Percentiles rank a stretch among this genome's conserved stretches.
These are phyloP conservation scores for Pentalonia nigronervosa DNA, from an alignment of 1,140 invertebrate genomes.

Conservation along the genomic window DNA sequence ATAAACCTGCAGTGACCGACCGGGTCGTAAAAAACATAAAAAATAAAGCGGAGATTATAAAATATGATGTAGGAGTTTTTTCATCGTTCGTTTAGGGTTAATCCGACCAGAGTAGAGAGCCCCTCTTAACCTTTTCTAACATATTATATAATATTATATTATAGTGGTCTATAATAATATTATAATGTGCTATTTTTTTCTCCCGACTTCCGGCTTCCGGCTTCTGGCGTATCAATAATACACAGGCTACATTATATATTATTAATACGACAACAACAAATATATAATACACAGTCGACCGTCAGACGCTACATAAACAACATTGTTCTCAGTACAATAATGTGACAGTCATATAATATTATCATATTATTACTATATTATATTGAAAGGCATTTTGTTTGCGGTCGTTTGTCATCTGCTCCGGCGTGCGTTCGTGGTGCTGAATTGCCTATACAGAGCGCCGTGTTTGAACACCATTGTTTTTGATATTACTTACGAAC, in stretches of 20 bases:
- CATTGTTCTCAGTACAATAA: neutral
- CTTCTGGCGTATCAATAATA: neutral
- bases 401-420: neutral
- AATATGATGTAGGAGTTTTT: slow-evolving; percentile 17
- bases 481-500: neutral
- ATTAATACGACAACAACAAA: neutral
- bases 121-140: slow-evolving; percentile 17
- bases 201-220: neutral
- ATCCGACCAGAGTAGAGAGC: neutral
- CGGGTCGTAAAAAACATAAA: neutral
- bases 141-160: neutral
- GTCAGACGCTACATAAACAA: neutral
- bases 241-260: neutral
- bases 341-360: neutral
- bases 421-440: neutral
- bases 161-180: neutral
- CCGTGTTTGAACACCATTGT: slow-evolving; percentile 26
- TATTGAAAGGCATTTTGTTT: neutral
- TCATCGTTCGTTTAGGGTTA: neutral
- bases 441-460: slow-evolving; percentile 35
- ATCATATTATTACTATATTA: neutral
- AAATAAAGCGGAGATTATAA: slow-evolving; percentile 13
- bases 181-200: neutral
- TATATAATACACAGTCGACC: neutral
- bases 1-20: neutral